Conservation (phyloP, 2,888 invertebrate genomes). For the Malachius bipustulatus region DNA sequence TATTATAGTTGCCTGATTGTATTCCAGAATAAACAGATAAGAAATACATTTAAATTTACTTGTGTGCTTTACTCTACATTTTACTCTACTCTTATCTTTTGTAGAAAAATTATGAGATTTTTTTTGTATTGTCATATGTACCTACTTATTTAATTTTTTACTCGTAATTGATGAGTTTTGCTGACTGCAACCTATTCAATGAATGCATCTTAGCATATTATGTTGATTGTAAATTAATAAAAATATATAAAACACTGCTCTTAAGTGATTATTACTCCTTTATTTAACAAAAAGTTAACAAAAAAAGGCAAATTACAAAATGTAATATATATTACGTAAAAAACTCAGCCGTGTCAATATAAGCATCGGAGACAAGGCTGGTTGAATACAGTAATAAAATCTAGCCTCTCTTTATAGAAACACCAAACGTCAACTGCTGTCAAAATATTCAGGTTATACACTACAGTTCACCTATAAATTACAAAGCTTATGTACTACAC, state of each 20-base stretch:
- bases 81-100: too few species aligned
- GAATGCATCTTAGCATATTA: too few species aligned
- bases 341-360: constrained; percentile 28
- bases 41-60: too few species aligned
- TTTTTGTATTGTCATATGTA: too few species aligned
- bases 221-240: too few species aligned
- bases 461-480: constrained; percentile 17
- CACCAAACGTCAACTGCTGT: constrained; percentile 30
- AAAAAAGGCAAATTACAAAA: constrained; percentile 22
- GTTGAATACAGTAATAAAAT: constrained; percentile 28
- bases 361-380: constrained; percentile 23
- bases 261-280: constrained; percentile 17
- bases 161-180: too few species aligned
- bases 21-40: too few species aligned
- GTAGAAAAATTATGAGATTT: too few species aligned
- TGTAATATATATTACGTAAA: constrained; percentile 24
- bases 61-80: too few species aligned
- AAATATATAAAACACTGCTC: background rate
- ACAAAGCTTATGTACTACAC: constrained; percentile 24
- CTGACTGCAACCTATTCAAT: too few species aligned
- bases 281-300: constrained; percentile 31
- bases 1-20: too few species aligned
- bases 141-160: too few species aligned
- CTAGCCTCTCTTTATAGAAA: constrained; percentile 22
- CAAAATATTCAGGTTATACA: constrained; percentile 20